Base-by-base conservation (phyloP, 2,113 vertebrate species). In the Eleginops maclovinus region DNA sequence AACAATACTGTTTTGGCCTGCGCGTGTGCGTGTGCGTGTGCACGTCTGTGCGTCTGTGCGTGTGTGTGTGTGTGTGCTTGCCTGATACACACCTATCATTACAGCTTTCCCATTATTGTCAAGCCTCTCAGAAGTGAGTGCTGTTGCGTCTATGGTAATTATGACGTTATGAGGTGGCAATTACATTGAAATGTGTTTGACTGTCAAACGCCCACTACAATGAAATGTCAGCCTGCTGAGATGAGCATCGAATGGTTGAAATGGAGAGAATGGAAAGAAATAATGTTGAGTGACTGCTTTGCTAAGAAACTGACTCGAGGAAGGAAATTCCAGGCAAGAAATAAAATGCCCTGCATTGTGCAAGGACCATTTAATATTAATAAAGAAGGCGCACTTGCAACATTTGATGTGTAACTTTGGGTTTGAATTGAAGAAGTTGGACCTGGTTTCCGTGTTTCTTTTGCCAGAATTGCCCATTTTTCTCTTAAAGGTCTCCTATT, bases 111-210 rank as follows among this genome's bases (percentile, higher is more conserved):
- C 88, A 91, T 93, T 93, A 93, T 93, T 89, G 90, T 86, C 89
- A 79, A 88, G 86, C 89, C 91, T 90, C 90, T 93, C 88, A 88
- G 75, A 89, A 88, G 78, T 87, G 87, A 91, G 88, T 79, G 86
- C 86, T 77, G 88, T 69, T 79, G 81, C 79, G 72, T 84, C 88
- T 77, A 49, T 90, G 76, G 89, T 91, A 93, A 94, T 94, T 93
- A 93, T 90, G 90, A 90, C 84, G 87, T 91, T 90, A 94, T 91
- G 89, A 91, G 88, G 87, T 89, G 86, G 84, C 92, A 92, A 90
- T 92, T 93, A 94, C 89, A 82, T 67, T 88, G 89, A 92, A 92
- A 93, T 92, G 90, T 90, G 90, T 92, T 92, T 90, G 90, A 92
- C 87, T 92, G 89, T 93, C 91, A 91, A 89, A 88, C 87, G 89